Conservation (phyloP, 1,140 invertebrate genomes). For the Hetaerina americana region DNA sequence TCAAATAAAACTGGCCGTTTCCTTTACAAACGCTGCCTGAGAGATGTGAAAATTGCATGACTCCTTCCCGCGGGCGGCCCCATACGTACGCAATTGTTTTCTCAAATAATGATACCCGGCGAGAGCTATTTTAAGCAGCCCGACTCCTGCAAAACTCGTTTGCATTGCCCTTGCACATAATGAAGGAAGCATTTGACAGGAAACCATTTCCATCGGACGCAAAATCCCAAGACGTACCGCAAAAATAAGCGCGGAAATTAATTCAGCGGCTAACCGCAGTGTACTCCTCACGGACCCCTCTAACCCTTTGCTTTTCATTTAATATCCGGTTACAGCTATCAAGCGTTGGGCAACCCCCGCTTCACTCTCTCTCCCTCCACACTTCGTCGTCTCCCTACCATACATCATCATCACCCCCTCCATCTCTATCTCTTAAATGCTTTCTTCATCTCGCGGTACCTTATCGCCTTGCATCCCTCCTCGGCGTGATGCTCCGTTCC, state of each 20-base stretch:
- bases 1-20: too few relatives aligned
- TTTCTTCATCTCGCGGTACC: not conserved
- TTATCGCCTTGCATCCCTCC: not conserved
- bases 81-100: too few relatives aligned
- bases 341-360: not conserved
- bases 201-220: not conserved
- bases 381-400: not conserved
- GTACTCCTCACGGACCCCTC: not conserved
- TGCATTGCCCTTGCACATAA: too few relatives aligned
- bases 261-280: not conserved
- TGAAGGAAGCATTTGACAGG: too few relatives aligned
- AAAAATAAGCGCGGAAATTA: not conserved
- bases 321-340: not conserved
- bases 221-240: not conserved
- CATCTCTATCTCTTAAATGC: too few relatives aligned
- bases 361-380: not conserved
- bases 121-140: too few relatives aligned
- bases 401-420: not conserved
- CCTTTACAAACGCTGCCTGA: too few relatives aligned
- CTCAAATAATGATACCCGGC: too few relatives aligned
- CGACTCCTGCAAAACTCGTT: too few relatives aligned
- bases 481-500: not conserved
- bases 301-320: too few relatives aligned
- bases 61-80: too few relatives aligned
- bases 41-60: too few relatives aligned